These are phyloP conservation scores for Agrypnia vestita DNA, from an alignment of 1,140 invertebrate species.

Conservation along the genomic window DNA sequence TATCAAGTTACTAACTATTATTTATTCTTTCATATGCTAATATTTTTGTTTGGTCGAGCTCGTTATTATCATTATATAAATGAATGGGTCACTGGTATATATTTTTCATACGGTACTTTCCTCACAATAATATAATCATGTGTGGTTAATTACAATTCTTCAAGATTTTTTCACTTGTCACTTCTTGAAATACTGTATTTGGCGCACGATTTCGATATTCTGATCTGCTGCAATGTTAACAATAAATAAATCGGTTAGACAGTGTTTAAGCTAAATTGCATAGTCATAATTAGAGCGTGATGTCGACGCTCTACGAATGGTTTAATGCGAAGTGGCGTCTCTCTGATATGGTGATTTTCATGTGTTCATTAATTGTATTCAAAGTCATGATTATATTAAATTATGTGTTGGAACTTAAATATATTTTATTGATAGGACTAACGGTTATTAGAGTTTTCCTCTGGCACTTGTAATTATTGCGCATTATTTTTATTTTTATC, in stretches of 20 bases:
- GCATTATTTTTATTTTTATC: no score
- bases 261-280: not conserved
- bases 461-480: not conserved
- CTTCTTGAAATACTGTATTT: not conserved
- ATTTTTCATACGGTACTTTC: no score
- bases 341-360: constrained; percentile 29
- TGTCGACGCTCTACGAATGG: not conserved
- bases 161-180: not conserved
- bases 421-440: constrained; percentile 9
- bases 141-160: not conserved
- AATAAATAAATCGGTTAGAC: not conserved
- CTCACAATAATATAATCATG: no score
- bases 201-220: not conserved
- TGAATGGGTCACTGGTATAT: no score
- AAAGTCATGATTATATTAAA: constrained; percentile 24
- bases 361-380: constrained; percentile 35
- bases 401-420: constrained; percentile 9
- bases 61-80: no score
- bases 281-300: not conserved
- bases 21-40: no score
- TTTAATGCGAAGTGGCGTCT: not conserved
- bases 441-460: not conserved
- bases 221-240: no score
- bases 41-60: no score
- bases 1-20: no score